phyloP scores from a whole-genome alignment of 2,797 vertebrate species.

The Sorex maritimensis region DNA sequence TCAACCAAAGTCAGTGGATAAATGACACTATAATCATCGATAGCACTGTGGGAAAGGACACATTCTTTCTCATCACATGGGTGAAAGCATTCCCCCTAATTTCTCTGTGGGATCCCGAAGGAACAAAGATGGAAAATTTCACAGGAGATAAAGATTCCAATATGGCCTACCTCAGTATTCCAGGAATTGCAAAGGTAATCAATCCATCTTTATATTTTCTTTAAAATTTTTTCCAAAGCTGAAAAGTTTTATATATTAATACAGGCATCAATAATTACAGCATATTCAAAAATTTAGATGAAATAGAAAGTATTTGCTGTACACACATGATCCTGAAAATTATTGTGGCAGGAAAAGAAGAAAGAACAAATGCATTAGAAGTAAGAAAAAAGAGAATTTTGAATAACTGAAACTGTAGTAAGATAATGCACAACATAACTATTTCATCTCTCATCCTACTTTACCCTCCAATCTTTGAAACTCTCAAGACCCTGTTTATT shows the following conservation, averaged over 20 bases:
- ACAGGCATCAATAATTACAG: neutral
- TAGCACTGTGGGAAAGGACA: slow-evolving; percentile 90
- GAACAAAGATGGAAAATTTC: slow-evolving; percentile 76
- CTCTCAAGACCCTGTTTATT: neutral
- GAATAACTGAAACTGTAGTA: neutral
- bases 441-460: neutral
- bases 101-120: slow-evolving; percentile 87
- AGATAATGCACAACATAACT: neutral
- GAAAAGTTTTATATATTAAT: slow-evolving; percentile 39
- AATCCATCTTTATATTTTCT: slow-evolving; percentile 16
- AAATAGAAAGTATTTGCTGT: slow-evolving; percentile 40
- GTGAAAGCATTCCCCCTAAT: accelerated
- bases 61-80: slow-evolving; percentile 90
- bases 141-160: accelerated
- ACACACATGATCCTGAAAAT: neutral
- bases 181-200: slow-evolving; percentile 89
- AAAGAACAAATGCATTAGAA: neutral
- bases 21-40: slow-evolving; percentile 89
- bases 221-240: neutral
- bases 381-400: neutral
- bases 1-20: slow-evolving; percentile 31
- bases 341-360: neutral
- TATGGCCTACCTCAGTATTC: slow-evolving; percentile 85
- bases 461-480: neutral
- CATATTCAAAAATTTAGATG: slow-evolving; percentile 51